phyloP scores from a whole-genome alignment of 2,888 invertebrate genomes.

The Yponomeuta plumbellus region DNA sequence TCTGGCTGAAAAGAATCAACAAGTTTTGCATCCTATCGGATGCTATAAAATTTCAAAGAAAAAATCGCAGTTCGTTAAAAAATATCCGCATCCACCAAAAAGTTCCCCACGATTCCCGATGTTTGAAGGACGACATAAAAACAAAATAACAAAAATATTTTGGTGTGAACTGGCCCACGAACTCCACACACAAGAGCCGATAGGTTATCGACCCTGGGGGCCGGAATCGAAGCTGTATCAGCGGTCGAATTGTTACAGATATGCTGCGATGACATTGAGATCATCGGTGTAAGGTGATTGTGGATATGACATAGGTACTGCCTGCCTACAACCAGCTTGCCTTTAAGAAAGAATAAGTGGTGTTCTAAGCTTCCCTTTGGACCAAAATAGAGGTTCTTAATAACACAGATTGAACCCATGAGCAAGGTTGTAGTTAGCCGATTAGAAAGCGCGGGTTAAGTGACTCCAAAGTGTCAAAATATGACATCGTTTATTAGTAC shows the following conservation, averaged over 20 bases:
- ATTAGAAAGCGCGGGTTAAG: no score
- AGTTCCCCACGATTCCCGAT: not conserved
- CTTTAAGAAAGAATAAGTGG: no score
- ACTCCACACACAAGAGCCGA: not conserved
- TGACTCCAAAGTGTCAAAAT: no score
- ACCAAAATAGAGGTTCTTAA: no score
- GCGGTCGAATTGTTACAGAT: constrained; percentile 31
- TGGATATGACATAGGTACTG: constrained; percentile 17
- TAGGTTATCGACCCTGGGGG: constrained; percentile 25
- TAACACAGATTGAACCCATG: no score
- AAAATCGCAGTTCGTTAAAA: not conserved
- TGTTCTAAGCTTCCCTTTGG: no score
- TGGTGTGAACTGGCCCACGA: not conserved
- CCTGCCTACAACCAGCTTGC: no score
- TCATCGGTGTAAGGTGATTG: constrained; percentile 18
- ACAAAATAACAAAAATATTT: not conserved
- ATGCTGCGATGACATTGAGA: constrained; percentile 27
- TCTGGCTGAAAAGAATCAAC: not conserved
- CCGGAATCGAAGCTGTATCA: constrained; percentile 28
- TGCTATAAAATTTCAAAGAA: not conserved
- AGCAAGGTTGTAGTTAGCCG: no score
- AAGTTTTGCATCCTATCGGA: not conserved
- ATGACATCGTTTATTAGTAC: no score
- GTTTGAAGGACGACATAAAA: not conserved
- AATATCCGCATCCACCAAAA: not conserved